phyloP scores from a whole-genome alignment of 2,888 invertebrate species.

The Tinea trinotella region DNA sequence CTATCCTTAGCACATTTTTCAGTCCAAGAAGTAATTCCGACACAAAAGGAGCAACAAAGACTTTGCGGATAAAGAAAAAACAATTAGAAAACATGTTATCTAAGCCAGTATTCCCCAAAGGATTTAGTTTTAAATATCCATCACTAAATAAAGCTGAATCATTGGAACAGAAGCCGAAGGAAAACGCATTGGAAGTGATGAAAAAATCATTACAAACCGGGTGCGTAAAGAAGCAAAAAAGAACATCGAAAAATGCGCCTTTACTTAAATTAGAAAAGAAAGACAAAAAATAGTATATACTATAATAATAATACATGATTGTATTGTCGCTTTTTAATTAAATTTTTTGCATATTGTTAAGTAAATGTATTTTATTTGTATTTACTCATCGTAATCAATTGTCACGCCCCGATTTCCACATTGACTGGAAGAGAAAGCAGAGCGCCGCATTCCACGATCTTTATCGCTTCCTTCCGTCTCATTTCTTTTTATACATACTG shows the following conservation, averaged over 20 bases:
- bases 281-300: background rate
- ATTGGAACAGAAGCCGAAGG: constrained; percentile 28
- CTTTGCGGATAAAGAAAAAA: constrained; percentile 59
- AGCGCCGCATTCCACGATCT: too few species aligned
- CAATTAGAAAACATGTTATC: constrained; percentile 66
- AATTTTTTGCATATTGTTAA: too few species aligned
- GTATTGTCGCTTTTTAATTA: too few species aligned
- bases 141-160: constrained; percentile 45
- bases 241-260: constrained; percentile 55
- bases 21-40: constrained; percentile 47
- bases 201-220: constrained; percentile 55
- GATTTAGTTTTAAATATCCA: constrained; percentile 77
- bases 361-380: too few species aligned
- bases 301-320: too few species aligned
- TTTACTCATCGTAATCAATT: too few species aligned
- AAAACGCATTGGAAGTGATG: constrained; percentile 65
- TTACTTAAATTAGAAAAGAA: constrained; percentile 45
- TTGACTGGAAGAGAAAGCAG: too few species aligned
- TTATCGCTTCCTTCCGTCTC: too few species aligned
- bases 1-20: constrained; percentile 32
- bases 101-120: constrained; percentile 77
- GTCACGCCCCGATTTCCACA: too few species aligned
- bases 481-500: too few species aligned
- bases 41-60: constrained; percentile 44
- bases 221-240: constrained; percentile 52